These are phyloP conservation scores for Agapostemon virescens DNA, from an alignment of 2,888 invertebrate species.

Conservation along the genomic window DNA sequence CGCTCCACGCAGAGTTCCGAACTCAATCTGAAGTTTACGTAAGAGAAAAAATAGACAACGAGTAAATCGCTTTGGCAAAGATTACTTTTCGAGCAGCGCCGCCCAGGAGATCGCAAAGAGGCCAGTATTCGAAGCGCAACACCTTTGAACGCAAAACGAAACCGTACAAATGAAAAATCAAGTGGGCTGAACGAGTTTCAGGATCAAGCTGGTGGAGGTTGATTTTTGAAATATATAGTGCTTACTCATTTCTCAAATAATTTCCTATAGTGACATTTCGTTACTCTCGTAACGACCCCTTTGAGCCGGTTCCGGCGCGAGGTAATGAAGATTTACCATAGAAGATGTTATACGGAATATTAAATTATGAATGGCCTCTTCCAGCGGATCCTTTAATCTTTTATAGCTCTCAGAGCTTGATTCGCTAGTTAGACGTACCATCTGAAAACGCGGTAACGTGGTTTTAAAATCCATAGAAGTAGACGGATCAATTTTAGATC, in stretches of 20 bases:
- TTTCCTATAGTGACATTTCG: neutral
- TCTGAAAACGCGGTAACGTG: neutral
- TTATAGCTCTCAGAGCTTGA: neutral
- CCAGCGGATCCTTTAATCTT: neutral
- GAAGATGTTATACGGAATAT: neutral
- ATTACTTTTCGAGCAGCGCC: slow-evolving; percentile 43
- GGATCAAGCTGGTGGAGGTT: slow-evolving; percentile 9
- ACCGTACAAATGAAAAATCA: slow-evolving; percentile 24
- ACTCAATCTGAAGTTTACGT: slow-evolving; percentile 45
- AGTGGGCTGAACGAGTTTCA: slow-evolving; percentile 46
- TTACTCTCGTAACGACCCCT: neutral
- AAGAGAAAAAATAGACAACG: slow-evolving; percentile 18
- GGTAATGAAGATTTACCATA: neutral
- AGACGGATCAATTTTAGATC: neutral
- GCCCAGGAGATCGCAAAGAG: slow-evolving; percentile 29
- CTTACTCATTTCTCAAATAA: neutral
- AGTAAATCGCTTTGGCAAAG: slow-evolving; percentile 16
- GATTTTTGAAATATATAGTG: neutral
- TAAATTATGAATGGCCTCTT: neutral
- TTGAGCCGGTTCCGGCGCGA: neutral
- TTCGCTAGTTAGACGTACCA: neutral
- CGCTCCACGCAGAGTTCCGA: slow-evolving; percentile 31
- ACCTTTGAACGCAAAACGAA: slow-evolving; percentile 1
- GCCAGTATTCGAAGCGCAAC: slow-evolving; percentile 2
- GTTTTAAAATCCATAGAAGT: neutral